A percentile compares a stretch with the other conserved stretches of the same genome.
These are phyloP conservation scores for Orthosia incerta DNA, from an alignment of 2,888 invertebrate genomes.

Conservation along the genomic window DNA sequence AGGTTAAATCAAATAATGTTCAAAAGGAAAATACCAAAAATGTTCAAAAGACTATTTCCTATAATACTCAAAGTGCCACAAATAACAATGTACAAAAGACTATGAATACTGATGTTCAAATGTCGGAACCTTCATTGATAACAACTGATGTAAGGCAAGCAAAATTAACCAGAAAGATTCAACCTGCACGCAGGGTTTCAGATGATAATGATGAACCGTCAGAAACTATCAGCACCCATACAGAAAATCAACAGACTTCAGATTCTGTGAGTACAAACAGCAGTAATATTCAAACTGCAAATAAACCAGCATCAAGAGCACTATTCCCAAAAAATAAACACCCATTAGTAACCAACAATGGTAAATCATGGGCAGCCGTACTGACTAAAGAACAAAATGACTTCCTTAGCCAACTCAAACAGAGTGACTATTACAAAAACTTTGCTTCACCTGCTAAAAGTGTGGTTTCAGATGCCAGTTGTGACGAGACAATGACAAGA, in stretches of 20 bases:
- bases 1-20: slow-evolving; percentile 61
- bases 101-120: slow-evolving; percentile 28
- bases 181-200: neutral
- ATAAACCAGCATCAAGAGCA: slow-evolving; percentile 56
- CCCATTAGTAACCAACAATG: slow-evolving; percentile 82
- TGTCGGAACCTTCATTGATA: slow-evolving; percentile 59
- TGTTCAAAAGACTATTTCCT: slow-evolving; percentile 50
- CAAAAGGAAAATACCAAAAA: slow-evolving; percentile 67
- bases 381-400: slow-evolving; percentile 87
- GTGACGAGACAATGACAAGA: slow-evolving; percentile 78
- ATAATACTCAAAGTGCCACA: slow-evolving; percentile 65
- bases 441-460: slow-evolving; percentile 86
- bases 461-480: slow-evolving; percentile 80
- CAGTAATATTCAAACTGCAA: slow-evolving; percentile 18
- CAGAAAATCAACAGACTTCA: slow-evolving; percentile 20
- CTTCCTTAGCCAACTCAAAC: slow-evolving; percentile 84
- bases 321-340: slow-evolving; percentile 82
- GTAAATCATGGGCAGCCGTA: slow-evolving; percentile 87
- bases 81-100: slow-evolving; percentile 24
- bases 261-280: slow-evolving; percentile 20
- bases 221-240: neutral
- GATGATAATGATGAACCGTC: slow-evolving; percentile 15
- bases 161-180: slow-evolving; percentile 51
- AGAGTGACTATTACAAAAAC: slow-evolving; percentile 88
- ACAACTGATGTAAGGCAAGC: slow-evolving; percentile 53